Evolutionary conservation across 2,797 vertebrate species (phyloP), one percentile per base, ranked within the genome.

Genomic region (Malurus leucopterus): DNA sequence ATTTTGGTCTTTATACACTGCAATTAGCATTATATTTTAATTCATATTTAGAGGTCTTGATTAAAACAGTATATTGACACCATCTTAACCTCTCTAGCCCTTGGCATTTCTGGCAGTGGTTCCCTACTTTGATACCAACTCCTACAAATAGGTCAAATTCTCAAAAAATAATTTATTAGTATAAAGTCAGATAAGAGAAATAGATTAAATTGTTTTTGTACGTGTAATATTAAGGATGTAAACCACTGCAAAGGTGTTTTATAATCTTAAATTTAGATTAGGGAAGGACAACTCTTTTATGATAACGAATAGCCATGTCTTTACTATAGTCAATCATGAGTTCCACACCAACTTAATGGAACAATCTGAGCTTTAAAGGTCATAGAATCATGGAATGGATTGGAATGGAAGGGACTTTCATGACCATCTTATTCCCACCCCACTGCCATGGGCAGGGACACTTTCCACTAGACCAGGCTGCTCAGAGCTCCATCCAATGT

Each of bases 61-160:
- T 44, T 58, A 59, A 68, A 84, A 41, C 27, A 72, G 8, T 18
- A 26, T 24, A 75, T 9, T 72, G 36, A 19, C 70, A 85, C 36
- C 7, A 67, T 40, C 40, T 64, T 61, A 32, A 40, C 6, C 23
- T 63, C 32, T 21, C 17, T 32, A 79, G 36, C 2, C 2, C 27
- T 68, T 44, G 74, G 43, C 43, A 78, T 38, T 89, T 95, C 84
- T 47, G 54, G 67, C 32, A 77, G 69, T 26, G 24, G 55, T n/a
- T 92, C 63, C 43, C 72, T 74, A 69, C 21, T 91, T 80, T 83
- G 62, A 83, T 76, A 91, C 12, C 55, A 71, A 89, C 44, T 75
- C 36, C 50, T 67, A 77, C 50, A 92, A 86, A 73, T 41, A 46
- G 15, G 27, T 61, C 43, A 88, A 85, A 67, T 65, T 89, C 47